phyloP scores from a whole-genome alignment of 2,113 vertebrate genomes.

The Daboia siamensis region DNA sequence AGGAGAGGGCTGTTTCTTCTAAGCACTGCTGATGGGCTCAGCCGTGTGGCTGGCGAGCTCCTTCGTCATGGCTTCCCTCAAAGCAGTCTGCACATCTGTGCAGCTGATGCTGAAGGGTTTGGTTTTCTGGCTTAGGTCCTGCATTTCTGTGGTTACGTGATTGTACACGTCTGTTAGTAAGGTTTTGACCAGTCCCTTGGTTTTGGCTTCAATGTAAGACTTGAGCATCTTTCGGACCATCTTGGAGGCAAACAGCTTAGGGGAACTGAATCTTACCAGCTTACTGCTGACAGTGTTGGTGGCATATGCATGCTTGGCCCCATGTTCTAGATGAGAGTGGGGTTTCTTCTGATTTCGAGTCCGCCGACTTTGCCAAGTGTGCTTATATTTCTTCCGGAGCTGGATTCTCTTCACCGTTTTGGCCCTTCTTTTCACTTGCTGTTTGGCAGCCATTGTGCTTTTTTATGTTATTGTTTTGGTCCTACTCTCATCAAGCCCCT shows the following conservation, averaged over 20 bases:
- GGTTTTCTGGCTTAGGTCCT: neutral
- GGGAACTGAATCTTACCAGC: neutral
- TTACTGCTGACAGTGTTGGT: neutral
- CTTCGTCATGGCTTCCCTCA: neutral
- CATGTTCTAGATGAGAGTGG: neutral
- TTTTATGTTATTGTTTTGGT: neutral
- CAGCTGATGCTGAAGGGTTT: neutral
- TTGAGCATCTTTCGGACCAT: neutral
- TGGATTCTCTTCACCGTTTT: neutral
- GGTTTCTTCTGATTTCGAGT: neutral
- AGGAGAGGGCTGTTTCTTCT: neutral
- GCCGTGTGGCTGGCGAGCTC: neutral
- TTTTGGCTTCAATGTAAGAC: neutral
- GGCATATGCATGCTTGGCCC: neutral
- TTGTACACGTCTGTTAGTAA: neutral
- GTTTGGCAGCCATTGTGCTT: slow-evolving; percentile 13
- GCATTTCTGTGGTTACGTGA: neutral
- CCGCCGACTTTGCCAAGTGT: neutral
- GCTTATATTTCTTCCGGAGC: neutral
- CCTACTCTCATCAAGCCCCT: neutral
- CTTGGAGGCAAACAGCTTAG: neutral
- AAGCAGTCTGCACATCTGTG: neutral
- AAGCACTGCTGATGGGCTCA: neutral
- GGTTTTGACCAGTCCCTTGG: neutral
- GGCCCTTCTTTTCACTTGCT: neutral